These are phyloP conservation scores for Tympanuchus pallidicinctus DNA, from an alignment of 2,113 vertebrate genomes.

Conservation along the genomic window DNA sequence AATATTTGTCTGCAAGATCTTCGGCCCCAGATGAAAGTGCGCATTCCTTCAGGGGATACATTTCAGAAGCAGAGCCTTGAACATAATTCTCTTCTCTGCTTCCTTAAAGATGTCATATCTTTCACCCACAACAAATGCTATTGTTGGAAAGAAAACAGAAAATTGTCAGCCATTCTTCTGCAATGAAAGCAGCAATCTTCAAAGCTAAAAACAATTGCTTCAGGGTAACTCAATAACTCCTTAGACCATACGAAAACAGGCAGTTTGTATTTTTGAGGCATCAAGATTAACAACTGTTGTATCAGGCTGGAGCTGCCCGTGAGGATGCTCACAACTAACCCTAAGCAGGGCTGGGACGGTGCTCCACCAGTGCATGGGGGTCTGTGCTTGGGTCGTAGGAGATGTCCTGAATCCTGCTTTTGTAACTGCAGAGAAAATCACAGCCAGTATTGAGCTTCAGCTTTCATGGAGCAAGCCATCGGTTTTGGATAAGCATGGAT, in stretches of 20 bases:
- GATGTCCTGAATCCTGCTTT: neutral
- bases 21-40: neutral
- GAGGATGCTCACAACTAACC: neutral
- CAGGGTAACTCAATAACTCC: neutral
- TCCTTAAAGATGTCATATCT: constrained; percentile 19
- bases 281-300: neutral
- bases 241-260: neutral
- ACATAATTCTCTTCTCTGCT: neutral
- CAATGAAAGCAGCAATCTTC: constrained; percentile 54
- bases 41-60: neutral
- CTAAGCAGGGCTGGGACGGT: neutral
- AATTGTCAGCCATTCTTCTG: constrained; percentile 30
- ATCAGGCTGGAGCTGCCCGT: neutral
- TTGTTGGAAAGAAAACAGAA: constrained; percentile 42
- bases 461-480: neutral
- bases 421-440: neutral
- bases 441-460: neutral
- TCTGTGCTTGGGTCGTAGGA: neutral
- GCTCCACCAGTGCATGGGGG: neutral
- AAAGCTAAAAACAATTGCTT: constrained; percentile 34
- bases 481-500: neutral
- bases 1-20: neutral
- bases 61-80: neutral
- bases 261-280: neutral
- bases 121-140: constrained; percentile 33